These are phyloP conservation scores for Drosophila orosa DNA, from an alignment of 1,140 invertebrate species.

Conservation along the genomic window DNA sequence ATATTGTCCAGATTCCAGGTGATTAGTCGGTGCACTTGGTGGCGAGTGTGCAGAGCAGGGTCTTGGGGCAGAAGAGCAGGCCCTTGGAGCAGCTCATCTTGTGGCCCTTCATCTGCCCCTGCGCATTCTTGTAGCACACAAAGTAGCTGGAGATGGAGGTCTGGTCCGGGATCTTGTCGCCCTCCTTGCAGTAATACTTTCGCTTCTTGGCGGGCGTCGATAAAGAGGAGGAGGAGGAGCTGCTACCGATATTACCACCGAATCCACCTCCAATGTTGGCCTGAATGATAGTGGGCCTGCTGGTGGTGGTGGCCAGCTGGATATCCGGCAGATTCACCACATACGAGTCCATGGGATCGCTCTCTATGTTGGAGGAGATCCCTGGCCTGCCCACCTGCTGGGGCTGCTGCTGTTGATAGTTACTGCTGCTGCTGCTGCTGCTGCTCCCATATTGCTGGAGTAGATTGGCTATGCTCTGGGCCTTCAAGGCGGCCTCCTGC, in stretches of 20 bases:
- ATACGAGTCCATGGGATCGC: constrained; percentile 58
- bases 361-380: constrained; percentile 53
- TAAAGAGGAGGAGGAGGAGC: constrained; percentile 1
- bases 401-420: constrained; percentile 6
- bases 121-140: constrained; percentile 79
- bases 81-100: constrained; percentile 81
- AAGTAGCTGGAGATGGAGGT: constrained; percentile 80
- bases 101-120: constrained; percentile 79
- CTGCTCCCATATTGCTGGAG: constrained; percentile 66
- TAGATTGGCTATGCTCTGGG: constrained; percentile 70
- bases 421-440: neutral
- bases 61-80: constrained; percentile 76
- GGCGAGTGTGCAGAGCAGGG: constrained; percentile 74
- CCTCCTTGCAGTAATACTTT: constrained; percentile 81
- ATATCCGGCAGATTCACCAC: constrained; percentile 55
- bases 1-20: neutral
- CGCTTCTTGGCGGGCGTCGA: constrained; percentile 61
- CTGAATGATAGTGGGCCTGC: constrained; percentile 38
- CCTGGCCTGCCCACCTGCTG: neutral
- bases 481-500: constrained; percentile 70
- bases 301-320: constrained; percentile 32
- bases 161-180: constrained; percentile 81
- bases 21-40: constrained; percentile 66
- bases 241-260: neutral
- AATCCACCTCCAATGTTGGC: constrained; percentile 19